Evolutionary conservation across 2,888 invertebrate genomes (phyloP), one percentile per base, ranked within the genome.

Genomic region (Pterobdella sp.): DNA sequence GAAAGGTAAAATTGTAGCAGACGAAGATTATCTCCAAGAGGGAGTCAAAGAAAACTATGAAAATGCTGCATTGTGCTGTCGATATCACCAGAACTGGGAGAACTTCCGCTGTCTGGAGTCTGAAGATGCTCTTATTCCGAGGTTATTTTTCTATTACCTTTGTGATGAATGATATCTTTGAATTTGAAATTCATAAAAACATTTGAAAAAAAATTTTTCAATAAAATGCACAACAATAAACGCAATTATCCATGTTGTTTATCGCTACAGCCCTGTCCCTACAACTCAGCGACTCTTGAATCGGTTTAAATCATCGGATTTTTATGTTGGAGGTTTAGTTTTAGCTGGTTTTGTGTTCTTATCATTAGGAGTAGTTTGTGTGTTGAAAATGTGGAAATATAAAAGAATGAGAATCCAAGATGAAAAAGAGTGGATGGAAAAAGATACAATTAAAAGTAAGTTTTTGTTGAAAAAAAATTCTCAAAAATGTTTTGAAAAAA

Each of bases 61-160:
- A 14, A 52, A 71, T 29, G 71, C 71, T 35, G 75, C 74, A 18
- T 69, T 77, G 42, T 77, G 77, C 67, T 77, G 77, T 63, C 72
- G 76, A 18, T 77, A 77, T 68, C 77, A 77, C 37, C 75, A 77
- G 29, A 49, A 68, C 69, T 76, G 76, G 75, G 74, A 75, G 52
- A 66, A 67, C 65, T 77, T 76, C 72, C 72, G 77, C 34, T 77
- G 77, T 49, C 52, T 74, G 14, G 76, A 76, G 42, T 68, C 74
- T 0, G 74, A 76, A 72, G 77, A 77, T 65, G 69, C 72, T 32
- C 72, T 77, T 32, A 36, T 35, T 22, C 42, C 71, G 22, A 71
- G 35, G 74, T 74, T 68, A 70, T n/a, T 26, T 18, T 56, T n/a
- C n/a, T n/a, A n/a, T n/a, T n/a, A n/a, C n/a, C n/a, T n/a, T n/a